These are phyloP conservation scores for Drosophila sechellia DNA, from an alignment of 1,140 invertebrate genomes.

Conservation along the genomic window DNA sequence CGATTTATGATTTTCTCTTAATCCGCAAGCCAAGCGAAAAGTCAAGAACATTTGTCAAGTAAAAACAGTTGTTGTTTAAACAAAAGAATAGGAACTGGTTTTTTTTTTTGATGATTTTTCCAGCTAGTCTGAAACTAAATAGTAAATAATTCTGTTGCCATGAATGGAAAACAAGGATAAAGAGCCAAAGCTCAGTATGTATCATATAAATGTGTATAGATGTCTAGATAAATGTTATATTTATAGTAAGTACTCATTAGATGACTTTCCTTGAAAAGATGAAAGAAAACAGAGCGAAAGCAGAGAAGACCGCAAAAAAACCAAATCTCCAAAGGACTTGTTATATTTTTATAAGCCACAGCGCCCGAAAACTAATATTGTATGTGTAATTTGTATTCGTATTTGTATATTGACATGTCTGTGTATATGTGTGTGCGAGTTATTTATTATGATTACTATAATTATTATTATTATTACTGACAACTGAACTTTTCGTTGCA, in stretches of 20 bases:
- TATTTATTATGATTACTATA: conserved; percentile 49
- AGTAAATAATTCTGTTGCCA: conserved; percentile 7
- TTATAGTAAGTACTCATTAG: conserved; percentile 61
- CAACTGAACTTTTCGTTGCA: conserved; percentile 51
- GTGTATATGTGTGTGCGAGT: conserved; percentile 41
- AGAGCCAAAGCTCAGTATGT: conserved; percentile 57
- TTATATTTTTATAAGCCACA: conserved; percentile 77
- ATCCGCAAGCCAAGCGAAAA: conserved; percentile 20
- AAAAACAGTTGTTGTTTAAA: conserved; percentile 7
- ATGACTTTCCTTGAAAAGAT: conserved; percentile 59
- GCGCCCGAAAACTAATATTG: conserved; percentile 46
- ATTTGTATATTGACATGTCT: conserved; percentile 49
- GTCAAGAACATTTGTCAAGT: conserved; percentile 32
- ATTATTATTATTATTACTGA: conserved; percentile 18
- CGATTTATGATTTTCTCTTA: conserved; percentile 38
- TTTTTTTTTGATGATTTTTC: conserved; percentile 13
- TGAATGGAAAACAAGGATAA: conserved; percentile 23
- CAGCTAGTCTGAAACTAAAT: conserved; percentile 41
- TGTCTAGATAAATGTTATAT: conserved; percentile 57
- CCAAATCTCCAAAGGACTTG: conserved; percentile 71
- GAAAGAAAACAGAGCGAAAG: conserved; percentile 6
- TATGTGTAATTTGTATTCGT: conserved; percentile 53
- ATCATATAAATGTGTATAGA: conserved; percentile 49
- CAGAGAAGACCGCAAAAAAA: conserved; percentile 18
- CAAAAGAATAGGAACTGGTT: conserved; percentile 13